Percentiles rank a stretch among this genome's conserved stretches.
Evolutionary conservation across 1,140 invertebrate genomes (phyloP).

Genomic region (Drosophila elegans): DNA sequence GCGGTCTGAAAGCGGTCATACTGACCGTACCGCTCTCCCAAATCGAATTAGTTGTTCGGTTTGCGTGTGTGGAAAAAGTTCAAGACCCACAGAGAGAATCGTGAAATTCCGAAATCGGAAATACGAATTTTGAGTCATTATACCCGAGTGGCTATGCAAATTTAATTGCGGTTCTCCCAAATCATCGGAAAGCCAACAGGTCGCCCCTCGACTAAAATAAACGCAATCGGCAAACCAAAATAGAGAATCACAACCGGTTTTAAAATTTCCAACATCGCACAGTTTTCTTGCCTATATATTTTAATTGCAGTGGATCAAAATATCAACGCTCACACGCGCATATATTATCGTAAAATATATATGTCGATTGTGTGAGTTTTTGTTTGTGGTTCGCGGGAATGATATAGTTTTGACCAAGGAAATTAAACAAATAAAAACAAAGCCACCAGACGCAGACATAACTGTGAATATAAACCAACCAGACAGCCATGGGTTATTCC

Average conservation of each 20-base stretch:
- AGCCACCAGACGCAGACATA: conserved; percentile 21
- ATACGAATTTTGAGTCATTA: conserved; percentile 12
- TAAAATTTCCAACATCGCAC: conserved; percentile 15
- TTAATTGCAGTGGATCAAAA: conserved; percentile 24
- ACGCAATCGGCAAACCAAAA: conserved; percentile 13
- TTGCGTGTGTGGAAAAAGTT: conserved; percentile 37
- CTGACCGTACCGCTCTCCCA: neutral
- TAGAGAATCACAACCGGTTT: conserved; percentile 44
- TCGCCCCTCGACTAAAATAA: conserved; percentile 27
- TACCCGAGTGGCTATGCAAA: conserved; percentile 17
- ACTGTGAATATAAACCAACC: conserved; percentile 28
- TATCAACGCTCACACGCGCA: conserved; percentile 9
- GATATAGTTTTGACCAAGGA: conserved; percentile 11
- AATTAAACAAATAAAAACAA: conserved; percentile 30
- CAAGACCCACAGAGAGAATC: conserved; percentile 1
- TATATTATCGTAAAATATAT: conserved; percentile 28
- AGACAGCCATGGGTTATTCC: conserved; percentile 65
- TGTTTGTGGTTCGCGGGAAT: conserved; percentile 8
- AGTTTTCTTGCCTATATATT: conserved; percentile 29
- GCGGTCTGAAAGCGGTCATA: neutral
- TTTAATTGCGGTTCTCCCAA: conserved; percentile 41
- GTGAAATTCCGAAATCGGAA: conserved; percentile 8
- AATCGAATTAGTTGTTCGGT: conserved; percentile 22
- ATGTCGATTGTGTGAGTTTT: conserved; percentile 30
- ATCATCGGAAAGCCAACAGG: conserved; percentile 28